Evolutionary conservation across 2,797 vertebrate genomes (phyloP).

Genomic region (Esox masquinongy): DNA sequence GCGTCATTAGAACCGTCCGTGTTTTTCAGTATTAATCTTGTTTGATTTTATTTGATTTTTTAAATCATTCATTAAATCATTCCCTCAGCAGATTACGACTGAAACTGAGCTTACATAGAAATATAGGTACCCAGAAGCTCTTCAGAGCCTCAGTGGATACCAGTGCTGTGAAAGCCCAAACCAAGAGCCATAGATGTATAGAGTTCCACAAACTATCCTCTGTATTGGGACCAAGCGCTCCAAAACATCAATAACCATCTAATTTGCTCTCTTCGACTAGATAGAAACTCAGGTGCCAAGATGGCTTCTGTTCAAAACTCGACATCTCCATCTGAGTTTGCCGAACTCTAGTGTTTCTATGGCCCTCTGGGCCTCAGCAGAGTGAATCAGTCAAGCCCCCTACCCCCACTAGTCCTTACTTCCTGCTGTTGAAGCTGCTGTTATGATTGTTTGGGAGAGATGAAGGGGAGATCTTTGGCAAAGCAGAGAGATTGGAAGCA

Average conservation of each 20-base stretch:
- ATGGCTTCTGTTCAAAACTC: not conserved
- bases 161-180: slow-evolving; percentile 42
- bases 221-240: slow-evolving; percentile 2
- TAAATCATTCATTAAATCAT: not conserved
- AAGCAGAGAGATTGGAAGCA: slow-evolving; percentile 98
- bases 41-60: not conserved
- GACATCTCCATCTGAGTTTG: not conserved
- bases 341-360: slow-evolving; percentile 39
- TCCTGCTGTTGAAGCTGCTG: slow-evolving; percentile 99
- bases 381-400: slow-evolving; percentile 38
- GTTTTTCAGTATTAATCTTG: too few relatives aligned
- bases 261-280: not conserved
- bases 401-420: slow-evolving; percentile 86
- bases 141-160: slow-evolving; percentile 27
- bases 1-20: not conserved
- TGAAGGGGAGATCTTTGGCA: slow-evolving; percentile 99
- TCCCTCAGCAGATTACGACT: not conserved
- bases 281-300: not conserved
- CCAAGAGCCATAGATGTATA: slow-evolving; percentile 58
- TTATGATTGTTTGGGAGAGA: slow-evolving; percentile 99
- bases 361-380: slow-evolving; percentile 45
- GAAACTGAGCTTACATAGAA: slow-evolving; percentile 16
- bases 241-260: not conserved
- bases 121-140: slow-evolving; percentile 34
- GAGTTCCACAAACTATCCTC: not conserved